phyloP scores from a whole-genome alignment of 2,888 invertebrate species.

The Orchestes rusci region DNA sequence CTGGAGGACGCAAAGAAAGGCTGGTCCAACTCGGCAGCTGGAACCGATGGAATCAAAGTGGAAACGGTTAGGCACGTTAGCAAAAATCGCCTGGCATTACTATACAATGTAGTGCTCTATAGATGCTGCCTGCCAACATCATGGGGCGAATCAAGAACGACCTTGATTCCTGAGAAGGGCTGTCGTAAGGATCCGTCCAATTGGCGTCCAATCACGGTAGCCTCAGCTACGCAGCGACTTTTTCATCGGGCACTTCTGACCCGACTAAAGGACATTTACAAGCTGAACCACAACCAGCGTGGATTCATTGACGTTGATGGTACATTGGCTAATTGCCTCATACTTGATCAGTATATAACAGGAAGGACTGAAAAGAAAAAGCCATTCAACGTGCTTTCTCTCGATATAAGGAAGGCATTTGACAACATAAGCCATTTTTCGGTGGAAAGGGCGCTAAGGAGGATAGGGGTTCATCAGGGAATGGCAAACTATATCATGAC shows the following conservation, averaged over 20 bases:
- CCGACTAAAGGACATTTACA: background rate
- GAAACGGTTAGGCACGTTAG: too few relatives aligned
- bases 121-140: too few relatives aligned
- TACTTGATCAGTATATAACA: too few relatives aligned
- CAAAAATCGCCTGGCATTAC: too few relatives aligned
- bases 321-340: too few relatives aligned
- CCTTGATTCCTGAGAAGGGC: background rate
- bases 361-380: too few relatives aligned
- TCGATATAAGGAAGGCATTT: slow-evolving; percentile 26
- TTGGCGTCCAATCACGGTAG: background rate
- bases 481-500: background rate
- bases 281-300: slow-evolving; percentile 15
- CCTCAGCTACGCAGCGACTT: background rate
- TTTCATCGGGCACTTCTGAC: background rate
- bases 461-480: slow-evolving; percentile 9
- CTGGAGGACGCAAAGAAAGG: too few relatives aligned
- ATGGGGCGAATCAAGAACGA: too few relatives aligned
- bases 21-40: too few relatives aligned
- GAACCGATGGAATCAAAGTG: too few relatives aligned
- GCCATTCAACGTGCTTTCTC: too few relatives aligned
- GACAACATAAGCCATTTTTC: slow-evolving; percentile 22
- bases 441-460: slow-evolving; percentile 15
- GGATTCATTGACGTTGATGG: slow-evolving; percentile 24
- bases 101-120: too few relatives aligned
- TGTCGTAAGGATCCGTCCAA: background rate